Base-by-base conservation (phyloP, 2,797 vertebrate species). In the Microctenopoma steveboyesi region DNA sequence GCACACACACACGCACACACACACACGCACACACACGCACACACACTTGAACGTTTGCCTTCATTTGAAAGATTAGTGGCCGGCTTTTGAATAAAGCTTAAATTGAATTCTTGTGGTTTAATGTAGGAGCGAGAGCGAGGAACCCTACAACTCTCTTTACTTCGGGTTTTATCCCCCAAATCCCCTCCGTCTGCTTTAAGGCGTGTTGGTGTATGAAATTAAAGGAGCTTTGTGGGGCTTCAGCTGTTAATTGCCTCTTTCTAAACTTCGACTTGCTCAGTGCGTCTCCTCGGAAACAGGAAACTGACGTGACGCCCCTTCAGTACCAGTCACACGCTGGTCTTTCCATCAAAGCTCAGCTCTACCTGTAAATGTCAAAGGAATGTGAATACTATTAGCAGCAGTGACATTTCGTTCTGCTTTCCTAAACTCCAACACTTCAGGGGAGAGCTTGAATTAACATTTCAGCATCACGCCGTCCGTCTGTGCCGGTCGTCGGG, bases 361-460 rank as follows among this genome's bases (percentile, higher is more conserved):
- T 74, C 64, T 5, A 49, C 56, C 64, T 68, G 69, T 39, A 75
- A 78, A 83, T 73, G 56, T 75, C 74, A 79, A 14, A 60, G 59
- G 52, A 51, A 50, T 56, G 67, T 61, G 45, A 48, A 30, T 55
- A 45, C 66, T 65, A 56, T 42, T 48, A 53, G 13, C 55, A 15
- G 37, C 35, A 0, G 18, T 15, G 11, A 5, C 25, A 45, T 63
- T 63, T 67, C 43, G 53, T 64, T 33, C 42, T 15, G 4, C 33
- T n/a, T 25, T 42, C 6, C 39, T 37, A 12, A 14, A 39, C n/a
- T 0, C 28, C 4, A 57, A 6, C 4, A 15, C 45, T 13, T 13
- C 28, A 18, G 46, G 18, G 25, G 2, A 30, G 6, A 46, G 8
- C 52, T 35, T 0, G 1, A 16, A 47, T 54, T 33, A 56, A 28